These are phyloP conservation scores for Ceriagrion tenellum DNA, from an alignment of 2,888 invertebrate species.

Conservation along the genomic window DNA sequence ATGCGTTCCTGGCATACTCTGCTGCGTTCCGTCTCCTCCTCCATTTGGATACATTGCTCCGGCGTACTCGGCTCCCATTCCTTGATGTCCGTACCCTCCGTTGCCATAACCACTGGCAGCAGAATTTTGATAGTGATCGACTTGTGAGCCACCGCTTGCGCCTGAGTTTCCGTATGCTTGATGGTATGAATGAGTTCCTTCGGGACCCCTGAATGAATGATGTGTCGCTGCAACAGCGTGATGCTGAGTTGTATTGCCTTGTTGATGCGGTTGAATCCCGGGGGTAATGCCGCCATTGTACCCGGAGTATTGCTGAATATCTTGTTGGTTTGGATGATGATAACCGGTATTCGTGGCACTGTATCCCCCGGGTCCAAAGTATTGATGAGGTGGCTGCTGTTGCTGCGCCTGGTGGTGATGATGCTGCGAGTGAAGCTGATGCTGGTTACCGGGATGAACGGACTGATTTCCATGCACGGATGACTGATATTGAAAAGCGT, in stretches of 20 bases:
- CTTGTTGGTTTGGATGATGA: slow-evolving; percentile 47
- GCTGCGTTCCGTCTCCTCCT: slow-evolving; percentile 33
- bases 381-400: slow-evolving; percentile 55
- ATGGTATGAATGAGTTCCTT: slow-evolving; percentile 41
- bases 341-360: not conserved
- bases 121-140: slow-evolving; percentile 41
- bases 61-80: slow-evolving; percentile 49
- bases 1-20: slow-evolving; percentile 29
- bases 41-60: slow-evolving; percentile 35
- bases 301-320: slow-evolving; percentile 51
- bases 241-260: slow-evolving; percentile 4
- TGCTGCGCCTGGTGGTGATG: slow-evolving; percentile 44
- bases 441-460: slow-evolving; percentile 18
- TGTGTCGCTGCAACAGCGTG: not conserved
- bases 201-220: slow-evolving; percentile 33
- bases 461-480: slow-evolving; percentile 40
- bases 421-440: slow-evolving; percentile 46
- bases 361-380: slow-evolving; percentile 26
- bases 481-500: slow-evolving; percentile 44
- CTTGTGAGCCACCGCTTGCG: not conserved
- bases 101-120: not conserved
- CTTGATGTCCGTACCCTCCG: slow-evolving; percentile 8
- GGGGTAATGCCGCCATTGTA: slow-evolving; percentile 49
- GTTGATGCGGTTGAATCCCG: slow-evolving; percentile 40
- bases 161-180: slow-evolving; percentile 28